These are phyloP conservation scores for Petrocephalus sullivani DNA, from an alignment of 2,797 vertebrate species.

Conservation along the genomic window DNA sequence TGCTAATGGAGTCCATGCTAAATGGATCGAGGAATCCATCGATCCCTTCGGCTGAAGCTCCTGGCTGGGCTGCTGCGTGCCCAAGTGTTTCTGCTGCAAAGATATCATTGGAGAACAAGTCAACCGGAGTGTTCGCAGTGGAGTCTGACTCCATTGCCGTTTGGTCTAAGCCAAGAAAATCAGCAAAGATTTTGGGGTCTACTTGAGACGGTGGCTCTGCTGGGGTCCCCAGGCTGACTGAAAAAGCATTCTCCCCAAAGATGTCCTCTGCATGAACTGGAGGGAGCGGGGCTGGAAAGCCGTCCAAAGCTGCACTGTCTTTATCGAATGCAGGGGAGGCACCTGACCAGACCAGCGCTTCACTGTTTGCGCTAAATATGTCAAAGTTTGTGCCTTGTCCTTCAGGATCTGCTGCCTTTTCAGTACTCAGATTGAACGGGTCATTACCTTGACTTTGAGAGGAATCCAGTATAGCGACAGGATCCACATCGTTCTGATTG, in stretches of 20 bases:
- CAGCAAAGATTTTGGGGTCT: conserved; percentile 31
- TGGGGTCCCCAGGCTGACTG: conserved; percentile 26
- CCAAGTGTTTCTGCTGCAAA: conserved; percentile 39
- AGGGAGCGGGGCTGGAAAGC: conserved; percentile 22
- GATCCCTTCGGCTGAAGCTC: conserved; percentile 19
- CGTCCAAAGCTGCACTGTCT: conserved; percentile 17
- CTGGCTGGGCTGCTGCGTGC: conserved; percentile 28
- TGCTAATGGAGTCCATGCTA: conserved; percentile 26
- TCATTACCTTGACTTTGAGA: conserved; percentile 17
- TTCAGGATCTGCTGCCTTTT: conserved; percentile 23
- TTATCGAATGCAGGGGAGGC: conserved; percentile 18
- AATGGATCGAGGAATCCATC: conserved; percentile 34
- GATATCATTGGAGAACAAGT: conserved; percentile 46
- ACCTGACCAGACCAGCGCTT: conserved; percentile 30
- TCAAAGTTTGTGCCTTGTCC: conserved; percentile 38
- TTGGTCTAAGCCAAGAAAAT: conserved; percentile 41
- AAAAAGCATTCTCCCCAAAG: conserved; percentile 40
- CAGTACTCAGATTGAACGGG: conserved; percentile 23
- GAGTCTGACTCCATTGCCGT: background rate
- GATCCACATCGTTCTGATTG: conserved; percentile 16
- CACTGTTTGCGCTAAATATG: conserved; percentile 45
- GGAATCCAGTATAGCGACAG: conserved; percentile 17
- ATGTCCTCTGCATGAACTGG: conserved; percentile 39
- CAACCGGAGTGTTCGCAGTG: conserved; percentile 25
- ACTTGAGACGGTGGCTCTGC: conserved; percentile 13